A percentile compares a stretch with the other conserved stretches of the same genome.
These are phyloP conservation scores for Hemicrepidius hirtus DNA, from an alignment of 2,888 invertebrate genomes.

Conservation along the genomic window DNA sequence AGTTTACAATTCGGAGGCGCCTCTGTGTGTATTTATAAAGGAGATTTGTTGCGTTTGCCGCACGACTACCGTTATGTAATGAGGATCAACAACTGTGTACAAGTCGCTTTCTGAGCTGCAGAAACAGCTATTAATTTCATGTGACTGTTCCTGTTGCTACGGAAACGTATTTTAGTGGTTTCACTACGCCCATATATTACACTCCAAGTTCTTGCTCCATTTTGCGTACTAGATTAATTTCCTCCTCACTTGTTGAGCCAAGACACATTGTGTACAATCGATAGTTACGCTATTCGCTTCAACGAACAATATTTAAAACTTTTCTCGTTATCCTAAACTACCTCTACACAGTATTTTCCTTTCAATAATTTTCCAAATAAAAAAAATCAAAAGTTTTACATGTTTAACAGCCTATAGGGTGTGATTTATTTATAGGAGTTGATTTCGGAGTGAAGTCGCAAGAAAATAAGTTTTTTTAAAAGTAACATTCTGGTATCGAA, in stretches of 20 bases:
- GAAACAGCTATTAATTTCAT: slow-evolving; percentile 51
- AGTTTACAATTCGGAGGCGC: background rate
- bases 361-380: no score
- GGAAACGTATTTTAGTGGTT: slow-evolving; percentile 52
- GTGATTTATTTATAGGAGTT: no score
- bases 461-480: no score
- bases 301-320: background rate
- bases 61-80: slow-evolving; percentile 43
- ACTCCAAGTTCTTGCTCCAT: slow-evolving; percentile 49
- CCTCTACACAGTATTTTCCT: no score
- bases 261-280: slow-evolving; percentile 46
- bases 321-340: background rate
- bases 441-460: no score
- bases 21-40: slow-evolving; percentile 16
- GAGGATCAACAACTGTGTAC: slow-evolving; percentile 46
- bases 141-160: slow-evolving; percentile 52
- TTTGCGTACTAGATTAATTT: slow-evolving; percentile 51
- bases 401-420: no score
- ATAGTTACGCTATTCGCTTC: slow-evolving; percentile 8
- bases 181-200: slow-evolving; percentile 51
- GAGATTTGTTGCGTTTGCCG: slow-evolving; percentile 42
- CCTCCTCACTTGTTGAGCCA: slow-evolving; percentile 49
- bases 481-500: no score
- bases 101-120: slow-evolving; percentile 45
- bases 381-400: no score